These are phyloP conservation scores for Hemiprocne comata DNA, from an alignment of 2,113 vertebrate genomes.

Conservation along the genomic window DNA sequence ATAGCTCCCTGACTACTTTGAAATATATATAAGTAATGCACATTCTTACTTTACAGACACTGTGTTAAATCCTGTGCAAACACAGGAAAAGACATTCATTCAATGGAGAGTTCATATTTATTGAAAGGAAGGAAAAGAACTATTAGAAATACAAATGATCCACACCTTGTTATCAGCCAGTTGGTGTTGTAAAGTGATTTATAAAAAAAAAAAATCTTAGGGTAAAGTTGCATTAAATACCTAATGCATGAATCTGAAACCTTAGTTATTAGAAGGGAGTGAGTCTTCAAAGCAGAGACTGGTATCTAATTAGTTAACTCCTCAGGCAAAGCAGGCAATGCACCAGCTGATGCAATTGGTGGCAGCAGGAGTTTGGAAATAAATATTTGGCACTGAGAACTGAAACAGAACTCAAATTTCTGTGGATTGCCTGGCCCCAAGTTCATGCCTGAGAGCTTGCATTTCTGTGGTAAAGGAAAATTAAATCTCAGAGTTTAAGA, in stretches of 20 bases:
- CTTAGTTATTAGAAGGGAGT: background rate
- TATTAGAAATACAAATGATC: background rate
- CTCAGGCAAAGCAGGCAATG: background rate
- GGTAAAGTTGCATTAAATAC: background rate
- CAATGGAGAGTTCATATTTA: background rate
- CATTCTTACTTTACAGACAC: background rate
- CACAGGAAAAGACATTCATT: background rate
- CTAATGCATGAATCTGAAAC: background rate
- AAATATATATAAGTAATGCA: background rate
- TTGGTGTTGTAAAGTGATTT: background rate
- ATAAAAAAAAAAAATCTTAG: background rate
- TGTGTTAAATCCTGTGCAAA: constrained; percentile 6
- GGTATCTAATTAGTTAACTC: constrained; percentile 39
- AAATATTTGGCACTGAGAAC: constrained; percentile 47
- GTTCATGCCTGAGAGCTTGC: background rate
- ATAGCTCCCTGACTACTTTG: background rate
- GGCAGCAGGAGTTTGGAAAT: constrained; percentile 59
- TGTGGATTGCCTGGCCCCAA: constrained; percentile 7
- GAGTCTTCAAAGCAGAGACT: background rate
- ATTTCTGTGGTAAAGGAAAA: constrained; percentile 36
- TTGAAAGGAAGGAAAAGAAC: background rate
- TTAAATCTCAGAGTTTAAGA: constrained; percentile 32
- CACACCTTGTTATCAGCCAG: background rate
- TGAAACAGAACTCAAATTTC: constrained; percentile 34
- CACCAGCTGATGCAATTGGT: constrained; percentile 42